Conservation (phyloP, 1,140 invertebrate genomes). For the Pogonomyrmex barbatus region DNA sequence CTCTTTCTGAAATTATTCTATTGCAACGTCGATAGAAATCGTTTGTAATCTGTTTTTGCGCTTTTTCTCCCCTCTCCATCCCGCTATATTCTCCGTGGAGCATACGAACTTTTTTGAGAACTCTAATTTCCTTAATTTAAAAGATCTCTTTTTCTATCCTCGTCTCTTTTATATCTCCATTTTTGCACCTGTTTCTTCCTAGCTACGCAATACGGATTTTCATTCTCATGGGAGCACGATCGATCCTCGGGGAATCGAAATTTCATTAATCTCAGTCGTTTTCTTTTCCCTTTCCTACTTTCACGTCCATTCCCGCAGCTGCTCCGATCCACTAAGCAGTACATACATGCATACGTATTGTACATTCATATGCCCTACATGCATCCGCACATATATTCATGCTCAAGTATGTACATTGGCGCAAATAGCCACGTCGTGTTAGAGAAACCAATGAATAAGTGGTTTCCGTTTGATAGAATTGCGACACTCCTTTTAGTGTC, state of each 20-base stretch:
- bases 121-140: constrained; percentile 42
- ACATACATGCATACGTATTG: constrained; percentile 30
- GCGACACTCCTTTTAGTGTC: background rate
- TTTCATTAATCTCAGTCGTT: constrained; percentile 74
- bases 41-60: background rate
- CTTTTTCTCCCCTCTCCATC: background rate
- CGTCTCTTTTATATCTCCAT: background rate
- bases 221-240: constrained; percentile 12
- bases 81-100: background rate
- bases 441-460: constrained; percentile 57
- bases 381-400: constrained; percentile 27
- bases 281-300: constrained; percentile 23
- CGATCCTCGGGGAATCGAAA: constrained; percentile 68
- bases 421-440: constrained; percentile 35
- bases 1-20: constrained; percentile 5
- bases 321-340: constrained; percentile 30
- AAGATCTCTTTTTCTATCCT: background rate
- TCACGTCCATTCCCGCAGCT: constrained; percentile 16
- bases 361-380: constrained; percentile 13
- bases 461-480: constrained; percentile 35
- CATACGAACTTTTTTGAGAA: background rate
- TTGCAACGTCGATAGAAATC: background rate
- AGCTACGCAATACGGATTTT: constrained; percentile 45
- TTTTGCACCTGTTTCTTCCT: constrained; percentile 32
- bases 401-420: constrained; percentile 19